These are phyloP conservation scores for Parauchenoglanis ngamensis DNA, from an alignment of 2,797 vertebrate species.

Conservation along the genomic window DNA sequence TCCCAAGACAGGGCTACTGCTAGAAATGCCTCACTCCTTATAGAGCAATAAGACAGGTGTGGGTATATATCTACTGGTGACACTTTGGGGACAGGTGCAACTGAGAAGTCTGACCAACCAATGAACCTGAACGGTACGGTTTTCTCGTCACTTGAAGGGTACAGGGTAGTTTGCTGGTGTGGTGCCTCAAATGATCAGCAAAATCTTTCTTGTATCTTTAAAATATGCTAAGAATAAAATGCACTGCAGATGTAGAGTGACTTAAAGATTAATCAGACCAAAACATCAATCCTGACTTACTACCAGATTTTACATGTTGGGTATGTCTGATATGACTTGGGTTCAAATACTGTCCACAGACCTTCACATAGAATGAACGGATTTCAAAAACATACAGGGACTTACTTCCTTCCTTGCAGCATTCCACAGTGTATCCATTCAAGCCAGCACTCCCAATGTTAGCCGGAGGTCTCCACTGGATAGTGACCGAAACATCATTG, in stretches of 20 bases:
- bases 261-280: not conserved
- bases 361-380: not conserved
- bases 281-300: not conserved
- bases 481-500: conserved; percentile 80
- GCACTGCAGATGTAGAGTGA: not conserved
- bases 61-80: conserved; percentile 69
- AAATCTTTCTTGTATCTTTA: not conserved
- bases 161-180: not conserved
- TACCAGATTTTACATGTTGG: not conserved
- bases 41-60: conserved; percentile 71
- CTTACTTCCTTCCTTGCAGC: conserved; percentile 92
- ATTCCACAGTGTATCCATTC: conserved; percentile 89
- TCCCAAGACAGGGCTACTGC: conserved; percentile 59
- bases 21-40: conserved; percentile 71
- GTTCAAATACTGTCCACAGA: not conserved
- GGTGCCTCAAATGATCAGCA: not conserved
- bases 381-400: conserved; percentile 33
- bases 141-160: conserved; percentile 49
- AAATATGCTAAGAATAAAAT: not conserved
- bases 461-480: conserved; percentile 91
- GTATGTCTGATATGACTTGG: not conserved
- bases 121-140: conserved; percentile 59
- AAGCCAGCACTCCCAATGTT: conserved; percentile 77
- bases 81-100: conserved; percentile 74
- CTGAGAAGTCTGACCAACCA: conserved; percentile 64